Percentiles rank a stretch among this genome's conserved stretches.
phyloP scores from a whole-genome alignment of 2,113 vertebrate species.

The Mesoclemmys tuberculata region DNA sequence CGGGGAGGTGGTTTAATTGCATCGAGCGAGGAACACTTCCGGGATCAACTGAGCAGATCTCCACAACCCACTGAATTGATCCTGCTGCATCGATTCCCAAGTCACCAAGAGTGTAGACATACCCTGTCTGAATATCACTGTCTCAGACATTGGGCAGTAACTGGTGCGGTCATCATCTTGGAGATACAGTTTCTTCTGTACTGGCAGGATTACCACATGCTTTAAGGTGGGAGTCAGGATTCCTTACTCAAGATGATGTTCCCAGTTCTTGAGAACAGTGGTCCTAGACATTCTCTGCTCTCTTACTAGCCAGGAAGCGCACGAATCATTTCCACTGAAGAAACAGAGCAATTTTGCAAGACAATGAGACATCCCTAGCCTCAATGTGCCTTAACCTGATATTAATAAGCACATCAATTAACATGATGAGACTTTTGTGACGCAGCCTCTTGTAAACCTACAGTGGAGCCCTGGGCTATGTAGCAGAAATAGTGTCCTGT shows the following conservation, averaged over 20 bases:
- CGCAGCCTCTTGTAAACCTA: background rate
- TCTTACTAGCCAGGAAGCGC: background rate
- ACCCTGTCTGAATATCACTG: background rate
- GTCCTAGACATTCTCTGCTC: background rate
- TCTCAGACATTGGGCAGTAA: background rate
- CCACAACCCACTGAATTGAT: too few species aligned
- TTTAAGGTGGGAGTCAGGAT: background rate
- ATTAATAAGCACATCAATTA: background rate
- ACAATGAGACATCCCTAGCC: background rate
- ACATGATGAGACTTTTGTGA: background rate
- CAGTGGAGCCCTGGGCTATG: background rate
- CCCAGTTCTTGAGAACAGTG: too few species aligned
- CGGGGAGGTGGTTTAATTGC: too few species aligned
- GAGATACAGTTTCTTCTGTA: background rate
- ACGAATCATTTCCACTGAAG: background rate
- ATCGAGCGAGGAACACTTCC: too few species aligned
- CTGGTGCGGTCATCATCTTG: background rate
- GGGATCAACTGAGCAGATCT: too few species aligned
- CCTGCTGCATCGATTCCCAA: too few species aligned
- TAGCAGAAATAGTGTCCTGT: background rate
- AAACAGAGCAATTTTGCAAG: background rate
- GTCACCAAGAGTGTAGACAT: too few species aligned
- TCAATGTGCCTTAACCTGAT: background rate
- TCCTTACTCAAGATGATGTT: too few species aligned
- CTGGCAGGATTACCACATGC: background rate